Percentiles rank a stretch among this genome's conserved stretches.
phyloP scores from a whole-genome alignment of 2,797 vertebrate genomes.

The Megalops cyprinoides region DNA sequence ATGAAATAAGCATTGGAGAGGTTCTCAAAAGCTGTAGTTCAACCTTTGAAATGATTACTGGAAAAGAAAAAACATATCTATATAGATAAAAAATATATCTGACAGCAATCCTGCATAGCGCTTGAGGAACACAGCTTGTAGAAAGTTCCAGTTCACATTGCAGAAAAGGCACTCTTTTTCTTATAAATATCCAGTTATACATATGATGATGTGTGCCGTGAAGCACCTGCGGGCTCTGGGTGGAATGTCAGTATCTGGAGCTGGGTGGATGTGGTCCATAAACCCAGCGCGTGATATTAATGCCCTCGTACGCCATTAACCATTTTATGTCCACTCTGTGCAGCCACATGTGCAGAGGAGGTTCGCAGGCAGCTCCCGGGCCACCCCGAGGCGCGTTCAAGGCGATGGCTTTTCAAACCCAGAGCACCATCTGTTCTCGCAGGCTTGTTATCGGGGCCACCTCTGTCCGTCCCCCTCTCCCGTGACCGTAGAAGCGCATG shows the following conservation, averaged over 20 bases:
- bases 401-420: slow-evolving; percentile 72
- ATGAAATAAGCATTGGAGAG: neutral
- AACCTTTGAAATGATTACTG: neutral
- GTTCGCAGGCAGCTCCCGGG: slow-evolving; percentile 64
- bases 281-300: slow-evolving; percentile 77
- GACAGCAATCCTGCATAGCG: neutral
- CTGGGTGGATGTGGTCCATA: slow-evolving; percentile 73
- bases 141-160: neutral
- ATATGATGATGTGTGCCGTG: neutral
- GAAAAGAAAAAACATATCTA: neutral
- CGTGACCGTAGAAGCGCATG: slow-evolving; percentile 48
- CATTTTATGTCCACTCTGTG: slow-evolving; percentile 74
- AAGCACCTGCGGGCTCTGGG: slow-evolving; percentile 28
- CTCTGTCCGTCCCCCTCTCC: slow-evolving; percentile 49
- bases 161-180: neutral
- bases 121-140: neutral
- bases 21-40: neutral
- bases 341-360: slow-evolving; percentile 68
- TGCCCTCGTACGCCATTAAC: slow-evolving; percentile 82
- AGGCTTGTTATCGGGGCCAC: slow-evolving; percentile 47
- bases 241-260: slow-evolving; percentile 55
- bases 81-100: too few relatives aligned
- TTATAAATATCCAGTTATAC: neutral
- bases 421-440: slow-evolving; percentile 72
- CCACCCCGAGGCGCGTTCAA: slow-evolving; percentile 73